Percentiles rank a stretch among this genome's conserved stretches.
These are phyloP conservation scores for Cossypha heuglini DNA, from an alignment of 2,797 vertebrate species.

Conservation along the genomic window DNA sequence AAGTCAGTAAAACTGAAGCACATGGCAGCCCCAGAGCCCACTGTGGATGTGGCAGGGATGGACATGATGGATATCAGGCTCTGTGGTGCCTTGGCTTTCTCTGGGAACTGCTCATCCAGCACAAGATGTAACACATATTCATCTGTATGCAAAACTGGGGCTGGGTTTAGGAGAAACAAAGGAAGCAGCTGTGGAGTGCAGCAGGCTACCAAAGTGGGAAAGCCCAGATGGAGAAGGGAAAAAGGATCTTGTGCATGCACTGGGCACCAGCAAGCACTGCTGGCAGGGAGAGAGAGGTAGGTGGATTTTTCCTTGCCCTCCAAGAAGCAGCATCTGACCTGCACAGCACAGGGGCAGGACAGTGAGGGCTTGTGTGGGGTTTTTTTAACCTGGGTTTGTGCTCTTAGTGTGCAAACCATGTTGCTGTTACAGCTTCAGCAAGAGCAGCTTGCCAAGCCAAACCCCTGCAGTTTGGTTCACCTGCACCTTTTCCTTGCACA, in stretches of 20 bases:
- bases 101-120: not conserved
- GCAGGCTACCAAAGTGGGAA: not conserved
- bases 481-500: not conserved
- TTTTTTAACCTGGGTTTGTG: not conserved
- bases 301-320: not conserved
- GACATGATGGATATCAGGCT: not conserved
- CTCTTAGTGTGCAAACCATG: not conserved
- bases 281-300: not conserved
- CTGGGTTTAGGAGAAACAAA: not conserved
- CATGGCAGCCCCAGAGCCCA: not conserved
- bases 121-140: not conserved
- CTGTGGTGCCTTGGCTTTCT: rapidly evolving
- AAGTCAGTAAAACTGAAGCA: not conserved
- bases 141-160: not conserved
- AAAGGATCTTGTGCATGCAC: rapidly evolving
- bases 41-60: not conserved
- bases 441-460: not conserved
- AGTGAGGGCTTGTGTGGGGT: rapidly evolving
- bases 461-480: not conserved
- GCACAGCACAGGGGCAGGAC: not conserved
- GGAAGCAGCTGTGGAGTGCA: not conserved
- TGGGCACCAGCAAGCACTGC: not conserved
- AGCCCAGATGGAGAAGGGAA: not conserved
- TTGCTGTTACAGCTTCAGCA: not conserved
- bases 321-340: not conserved